Evolutionary conservation across 1,140 invertebrate genomes (phyloP).

Genomic region (Drosophila suzukii): DNA sequence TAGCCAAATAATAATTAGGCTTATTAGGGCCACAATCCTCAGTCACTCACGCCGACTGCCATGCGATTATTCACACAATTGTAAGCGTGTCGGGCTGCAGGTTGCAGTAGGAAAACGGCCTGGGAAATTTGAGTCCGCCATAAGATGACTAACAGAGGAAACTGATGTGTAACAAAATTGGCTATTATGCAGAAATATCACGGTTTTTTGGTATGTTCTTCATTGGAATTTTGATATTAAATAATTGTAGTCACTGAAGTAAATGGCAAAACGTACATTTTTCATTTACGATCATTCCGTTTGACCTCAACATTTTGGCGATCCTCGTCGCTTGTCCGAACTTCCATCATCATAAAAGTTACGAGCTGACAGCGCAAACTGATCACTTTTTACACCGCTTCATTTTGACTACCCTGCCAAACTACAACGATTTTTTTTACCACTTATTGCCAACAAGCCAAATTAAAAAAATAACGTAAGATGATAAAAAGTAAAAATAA

Average conservation of each 20-base stretch:
- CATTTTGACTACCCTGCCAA: constrained; percentile 6
- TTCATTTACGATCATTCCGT: neutral
- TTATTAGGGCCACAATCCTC: constrained; percentile 57
- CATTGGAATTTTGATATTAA: neutral
- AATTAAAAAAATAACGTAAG: constrained; percentile 4
- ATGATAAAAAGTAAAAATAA: constrained; percentile 17
- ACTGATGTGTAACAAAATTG: neutral
- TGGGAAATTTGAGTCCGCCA: constrained; percentile 25
- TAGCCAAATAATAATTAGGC: constrained; percentile 68
- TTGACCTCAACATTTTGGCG: neutral
- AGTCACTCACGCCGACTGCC: constrained; percentile 15
- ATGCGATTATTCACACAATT: constrained; percentile 74
- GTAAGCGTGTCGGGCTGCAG: constrained; percentile 27
- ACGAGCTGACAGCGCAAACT: neutral
- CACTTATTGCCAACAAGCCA: neutral
- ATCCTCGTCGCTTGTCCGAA: neutral
- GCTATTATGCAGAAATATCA: neutral
- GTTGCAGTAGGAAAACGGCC: constrained; percentile 21
- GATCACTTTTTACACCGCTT: neutral
- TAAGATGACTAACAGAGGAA: neutral
- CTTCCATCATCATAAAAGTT: constrained; percentile 8
- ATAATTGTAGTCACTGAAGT: neutral
- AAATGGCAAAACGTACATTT: too few species aligned
- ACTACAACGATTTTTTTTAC: neutral
- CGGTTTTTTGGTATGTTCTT: neutral